phyloP scores from a whole-genome alignment of 2,113 vertebrate species.

The Aviceda subcristata region DNA sequence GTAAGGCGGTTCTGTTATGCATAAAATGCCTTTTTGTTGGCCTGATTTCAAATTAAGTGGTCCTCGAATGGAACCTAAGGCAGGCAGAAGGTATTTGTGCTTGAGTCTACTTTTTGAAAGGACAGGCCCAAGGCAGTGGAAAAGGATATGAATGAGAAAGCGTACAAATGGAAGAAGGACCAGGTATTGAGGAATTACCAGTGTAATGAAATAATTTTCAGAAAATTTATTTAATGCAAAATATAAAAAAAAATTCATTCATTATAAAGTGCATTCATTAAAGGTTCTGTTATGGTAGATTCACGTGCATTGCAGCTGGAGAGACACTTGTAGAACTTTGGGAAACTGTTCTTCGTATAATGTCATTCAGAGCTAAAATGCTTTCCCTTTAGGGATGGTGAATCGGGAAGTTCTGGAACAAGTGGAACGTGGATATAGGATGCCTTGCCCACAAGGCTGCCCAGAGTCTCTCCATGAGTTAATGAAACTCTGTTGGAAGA shows the following conservation, averaged over 20 bases:
- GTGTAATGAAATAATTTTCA: not conserved
- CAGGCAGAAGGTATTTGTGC: not conserved
- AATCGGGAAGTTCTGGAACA: constrained; percentile 95
- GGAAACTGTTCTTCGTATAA: not conserved
- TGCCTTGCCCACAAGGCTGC: constrained; percentile 94
- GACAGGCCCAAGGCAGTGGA: not conserved
- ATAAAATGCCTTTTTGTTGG: not conserved
- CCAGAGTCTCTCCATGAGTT: constrained; percentile 93
- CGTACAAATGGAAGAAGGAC: not conserved
- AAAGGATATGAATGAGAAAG: not conserved
- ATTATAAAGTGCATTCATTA: fast-evolving
- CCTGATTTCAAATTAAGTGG: not conserved
- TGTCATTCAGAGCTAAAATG: not conserved
- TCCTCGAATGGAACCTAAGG: not conserved
- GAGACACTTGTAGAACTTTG: not conserved
- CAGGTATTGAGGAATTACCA: not conserved
- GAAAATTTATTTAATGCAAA: not conserved
- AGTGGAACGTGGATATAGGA: constrained; percentile 92
- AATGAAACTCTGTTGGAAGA: constrained; percentile 97
- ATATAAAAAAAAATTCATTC: not conserved
- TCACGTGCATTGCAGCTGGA: not conserved
- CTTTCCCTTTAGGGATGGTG: constrained; percentile 85
- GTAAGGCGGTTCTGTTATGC: not conserved
- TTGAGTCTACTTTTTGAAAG: not conserved
- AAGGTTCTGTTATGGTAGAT: not conserved